phyloP scores from a whole-genome alignment of 2,113 vertebrate species.

The Cyanocitta stelleri region DNA sequence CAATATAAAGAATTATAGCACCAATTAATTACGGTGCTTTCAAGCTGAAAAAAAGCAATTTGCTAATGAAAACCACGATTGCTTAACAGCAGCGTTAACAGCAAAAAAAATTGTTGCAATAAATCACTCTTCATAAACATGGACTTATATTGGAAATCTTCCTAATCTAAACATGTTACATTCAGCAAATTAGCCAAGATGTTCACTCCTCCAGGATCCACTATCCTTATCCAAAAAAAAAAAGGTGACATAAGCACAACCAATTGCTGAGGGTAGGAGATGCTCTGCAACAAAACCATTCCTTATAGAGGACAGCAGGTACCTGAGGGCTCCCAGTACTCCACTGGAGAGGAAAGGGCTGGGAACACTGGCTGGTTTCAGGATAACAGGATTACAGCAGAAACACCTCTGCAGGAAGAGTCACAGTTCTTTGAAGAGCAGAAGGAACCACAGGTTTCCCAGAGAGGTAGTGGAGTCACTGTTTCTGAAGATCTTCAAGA shows the following conservation, averaged over 20 bases:
- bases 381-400: background rate
- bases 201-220: background rate
- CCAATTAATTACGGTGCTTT: slow-evolving; percentile 30
- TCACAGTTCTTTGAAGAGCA: background rate
- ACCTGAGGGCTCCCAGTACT: background rate
- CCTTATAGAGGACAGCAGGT: background rate
- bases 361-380: background rate
- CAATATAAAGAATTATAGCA: slow-evolving; percentile 26
- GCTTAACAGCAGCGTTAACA: background rate
- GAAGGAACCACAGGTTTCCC: background rate
- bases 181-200: background rate
- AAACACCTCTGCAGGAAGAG: background rate
- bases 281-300: background rate
- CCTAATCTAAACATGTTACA: background rate
- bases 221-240: background rate
- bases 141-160: background rate
- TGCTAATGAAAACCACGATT: background rate
- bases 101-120: background rate
- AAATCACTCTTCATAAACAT: background rate
- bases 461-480: too few species aligned
- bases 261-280: background rate
- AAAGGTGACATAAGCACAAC: background rate
- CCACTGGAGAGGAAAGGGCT: background rate
- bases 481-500: background rate
- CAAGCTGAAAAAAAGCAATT: slow-evolving; percentile 11